Percentiles rank a stretch among this genome's conserved stretches.
Evolutionary conservation across 2,113 vertebrate genomes (phyloP).

Genomic region (Anoplopoma fimbria): DNA sequence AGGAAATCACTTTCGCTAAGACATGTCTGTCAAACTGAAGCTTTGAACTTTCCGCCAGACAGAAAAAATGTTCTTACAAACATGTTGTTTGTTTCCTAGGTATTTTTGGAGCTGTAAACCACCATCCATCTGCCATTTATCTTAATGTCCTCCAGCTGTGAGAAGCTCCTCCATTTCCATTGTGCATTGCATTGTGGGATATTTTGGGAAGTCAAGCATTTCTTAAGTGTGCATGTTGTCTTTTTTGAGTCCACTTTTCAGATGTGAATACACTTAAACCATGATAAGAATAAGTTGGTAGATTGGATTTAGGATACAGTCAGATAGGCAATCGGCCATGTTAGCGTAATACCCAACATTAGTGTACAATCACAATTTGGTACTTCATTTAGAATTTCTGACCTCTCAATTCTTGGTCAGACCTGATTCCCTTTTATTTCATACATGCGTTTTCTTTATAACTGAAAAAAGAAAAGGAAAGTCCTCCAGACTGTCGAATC

Average conservation of each 20-base stretch:
- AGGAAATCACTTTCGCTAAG: background rate
- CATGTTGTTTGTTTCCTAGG: background rate
- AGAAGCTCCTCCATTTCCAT: background rate
- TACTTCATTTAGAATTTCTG: background rate
- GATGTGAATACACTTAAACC: background rate
- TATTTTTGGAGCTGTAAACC: background rate
- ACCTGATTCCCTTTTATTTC: background rate
- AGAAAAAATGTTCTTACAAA: background rate
- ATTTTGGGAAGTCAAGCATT: background rate
- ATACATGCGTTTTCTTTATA: background rate
- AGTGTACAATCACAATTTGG: background rate
- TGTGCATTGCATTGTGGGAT: background rate
- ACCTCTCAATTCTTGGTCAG: background rate
- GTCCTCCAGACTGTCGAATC: background rate
- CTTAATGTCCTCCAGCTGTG: constrained; percentile 9
- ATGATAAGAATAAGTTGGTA: background rate
- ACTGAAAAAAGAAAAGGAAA: background rate
- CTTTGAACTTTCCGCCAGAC: background rate
- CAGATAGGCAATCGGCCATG: too few relatives aligned
- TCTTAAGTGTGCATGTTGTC: background rate
- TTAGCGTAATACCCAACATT: background rate
- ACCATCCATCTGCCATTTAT: background rate
- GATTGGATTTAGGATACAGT: background rate
- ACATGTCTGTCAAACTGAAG: background rate
- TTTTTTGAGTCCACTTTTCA: background rate